phyloP scores from a whole-genome alignment of 1,140 invertebrate species.

The Ostrea denselamellosa region DNA sequence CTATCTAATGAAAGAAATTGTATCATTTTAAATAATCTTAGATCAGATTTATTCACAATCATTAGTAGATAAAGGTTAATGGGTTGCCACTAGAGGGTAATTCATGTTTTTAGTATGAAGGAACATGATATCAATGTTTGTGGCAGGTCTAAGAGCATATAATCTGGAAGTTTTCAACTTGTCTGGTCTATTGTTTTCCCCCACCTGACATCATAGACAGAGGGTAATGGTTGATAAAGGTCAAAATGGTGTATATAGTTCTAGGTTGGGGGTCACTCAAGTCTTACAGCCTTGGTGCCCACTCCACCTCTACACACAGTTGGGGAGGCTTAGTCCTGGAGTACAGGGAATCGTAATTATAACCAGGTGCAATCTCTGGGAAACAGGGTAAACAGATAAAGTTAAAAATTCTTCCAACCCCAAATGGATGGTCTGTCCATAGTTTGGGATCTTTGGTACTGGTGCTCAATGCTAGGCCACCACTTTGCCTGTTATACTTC shows the following conservation, averaged over 20 bases:
- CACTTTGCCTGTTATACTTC: not conserved
- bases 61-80: not conserved
- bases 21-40: not conserved
- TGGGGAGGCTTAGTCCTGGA: not conserved
- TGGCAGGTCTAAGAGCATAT: constrained; percentile 1
- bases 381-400: not conserved
- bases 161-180: not conserved
- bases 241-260: not conserved
- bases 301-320: constrained; percentile 2
- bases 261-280: constrained; percentile 10
- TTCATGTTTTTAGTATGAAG: not conserved
- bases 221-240: not conserved
- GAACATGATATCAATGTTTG: not conserved
- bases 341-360: not conserved
- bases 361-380: not conserved
- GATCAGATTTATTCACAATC: not conserved
- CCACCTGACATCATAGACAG: not conserved
- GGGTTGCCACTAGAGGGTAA: not conserved
- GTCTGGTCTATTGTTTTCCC: not conserved
- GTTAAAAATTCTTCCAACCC: not conserved
- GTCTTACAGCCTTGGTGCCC: not conserved
- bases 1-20: not conserved
- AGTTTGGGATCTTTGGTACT: not conserved
- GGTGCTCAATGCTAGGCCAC: not conserved
- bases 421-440: not conserved